Evolutionary conservation across 1,140 invertebrate species (phyloP).

Genomic region (Trinorchestia longiramus): DNA sequence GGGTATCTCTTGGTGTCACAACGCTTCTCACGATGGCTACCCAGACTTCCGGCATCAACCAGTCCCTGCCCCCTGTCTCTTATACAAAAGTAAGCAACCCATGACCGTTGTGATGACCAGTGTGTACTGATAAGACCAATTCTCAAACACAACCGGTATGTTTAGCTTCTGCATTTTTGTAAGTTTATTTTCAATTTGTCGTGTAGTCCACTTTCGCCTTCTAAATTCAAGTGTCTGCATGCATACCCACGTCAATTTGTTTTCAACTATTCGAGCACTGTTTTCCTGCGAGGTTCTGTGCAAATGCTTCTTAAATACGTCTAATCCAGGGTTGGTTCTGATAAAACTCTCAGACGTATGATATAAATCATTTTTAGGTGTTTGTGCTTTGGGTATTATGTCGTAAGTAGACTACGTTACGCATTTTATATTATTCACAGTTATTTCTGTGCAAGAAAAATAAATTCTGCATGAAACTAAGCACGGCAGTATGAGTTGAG

Average conservation of each 20-base stretch:
- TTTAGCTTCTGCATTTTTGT: neutral
- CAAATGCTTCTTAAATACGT: neutral
- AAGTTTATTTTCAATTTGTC: neutral
- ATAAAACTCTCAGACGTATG: neutral
- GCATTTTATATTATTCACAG: no score
- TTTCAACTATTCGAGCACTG: neutral
- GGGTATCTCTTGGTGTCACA: slow-evolving; percentile 74
- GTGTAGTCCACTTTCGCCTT: neutral
- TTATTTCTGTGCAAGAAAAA: no score
- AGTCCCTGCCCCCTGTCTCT: slow-evolving; percentile 71
- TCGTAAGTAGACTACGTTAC: neutral
- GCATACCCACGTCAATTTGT: neutral
- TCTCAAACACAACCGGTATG: neutral
- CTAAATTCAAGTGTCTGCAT: no score
- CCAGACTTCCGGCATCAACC: slow-evolving; percentile 73
- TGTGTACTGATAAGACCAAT: neutral
- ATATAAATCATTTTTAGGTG: neutral
- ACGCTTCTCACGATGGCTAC: slow-evolving; percentile 75
- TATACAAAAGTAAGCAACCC: slow-evolving; percentile 68
- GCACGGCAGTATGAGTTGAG: neutral
- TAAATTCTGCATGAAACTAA: no score
- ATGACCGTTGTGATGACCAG: neutral
- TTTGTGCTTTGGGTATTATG: neutral
- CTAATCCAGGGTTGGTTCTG: neutral
- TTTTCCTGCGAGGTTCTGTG: neutral